Conservation (phyloP, 2,888 invertebrate species). For the Zygogramma bicolorata region DNA sequence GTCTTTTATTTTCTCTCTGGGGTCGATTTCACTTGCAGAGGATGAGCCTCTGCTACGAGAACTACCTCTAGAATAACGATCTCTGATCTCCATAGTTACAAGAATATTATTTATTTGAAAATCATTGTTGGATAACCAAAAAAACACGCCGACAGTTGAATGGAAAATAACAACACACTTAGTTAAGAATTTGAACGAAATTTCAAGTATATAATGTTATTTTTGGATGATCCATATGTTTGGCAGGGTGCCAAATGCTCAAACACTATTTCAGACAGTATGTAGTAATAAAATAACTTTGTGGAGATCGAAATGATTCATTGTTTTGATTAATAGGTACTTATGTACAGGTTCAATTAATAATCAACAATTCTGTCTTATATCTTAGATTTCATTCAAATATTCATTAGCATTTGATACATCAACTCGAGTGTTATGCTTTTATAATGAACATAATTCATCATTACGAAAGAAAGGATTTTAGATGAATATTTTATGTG, state of each 20-base stretch:
- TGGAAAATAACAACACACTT: background rate
- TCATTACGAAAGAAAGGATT: no score
- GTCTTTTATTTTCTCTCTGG: constrained; percentile 83
- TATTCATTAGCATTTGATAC: no score
- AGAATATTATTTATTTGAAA: no score
- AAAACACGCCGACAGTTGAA: no score
- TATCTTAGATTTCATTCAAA: no score
- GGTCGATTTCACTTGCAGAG: constrained; percentile 75
- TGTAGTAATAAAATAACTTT: background rate
- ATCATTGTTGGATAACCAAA: no score
- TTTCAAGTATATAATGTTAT: constrained; percentile 27
- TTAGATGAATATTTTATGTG: no score
- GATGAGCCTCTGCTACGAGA: constrained; percentile 68
- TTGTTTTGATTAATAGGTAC: background rate
- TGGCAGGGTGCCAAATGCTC: constrained; percentile 24
- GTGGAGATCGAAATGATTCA: constrained; percentile 5
- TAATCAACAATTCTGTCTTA: background rate
- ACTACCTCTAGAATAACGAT: constrained; percentile 47
- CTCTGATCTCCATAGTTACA: constrained; percentile 14
- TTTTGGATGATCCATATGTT: constrained; percentile 24
- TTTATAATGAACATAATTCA: no score
- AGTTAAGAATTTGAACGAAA: background rate
- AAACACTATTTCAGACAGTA: background rate
- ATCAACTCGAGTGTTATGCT: no score
- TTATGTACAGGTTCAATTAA: background rate